These are phyloP conservation scores for Noctua fimbriata DNA, from an alignment of 2,888 invertebrate species.

Conservation along the genomic window DNA sequence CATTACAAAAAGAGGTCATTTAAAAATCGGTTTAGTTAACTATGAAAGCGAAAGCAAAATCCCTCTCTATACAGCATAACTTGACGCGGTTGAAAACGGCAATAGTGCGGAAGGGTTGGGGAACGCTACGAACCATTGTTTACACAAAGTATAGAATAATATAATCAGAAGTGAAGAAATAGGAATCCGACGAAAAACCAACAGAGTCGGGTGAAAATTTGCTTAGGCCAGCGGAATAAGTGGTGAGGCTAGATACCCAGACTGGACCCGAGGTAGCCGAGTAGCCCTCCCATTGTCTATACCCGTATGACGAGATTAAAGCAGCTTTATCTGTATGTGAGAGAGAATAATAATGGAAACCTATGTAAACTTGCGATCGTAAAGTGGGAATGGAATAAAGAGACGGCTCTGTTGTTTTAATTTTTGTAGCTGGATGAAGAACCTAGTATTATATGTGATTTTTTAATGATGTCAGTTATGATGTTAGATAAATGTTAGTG, in stretches of 20 bases:
- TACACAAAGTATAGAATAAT: conserved; percentile 90
- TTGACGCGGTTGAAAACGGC: conserved; percentile 75
- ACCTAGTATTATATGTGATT: neutral
- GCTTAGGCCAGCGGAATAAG: conserved; percentile 90
- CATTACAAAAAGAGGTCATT: too few species aligned
- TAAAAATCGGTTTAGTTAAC: neutral
- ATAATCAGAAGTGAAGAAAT: conserved; percentile 91
- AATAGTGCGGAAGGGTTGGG: conserved; percentile 89
- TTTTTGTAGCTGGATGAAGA: neutral
- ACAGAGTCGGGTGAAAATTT: conserved; percentile 88
- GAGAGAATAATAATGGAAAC: conserved; percentile 64
- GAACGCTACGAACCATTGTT: conserved; percentile 81
- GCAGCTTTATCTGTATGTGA: conserved; percentile 63
- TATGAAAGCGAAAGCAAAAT: conserved; percentile 47
- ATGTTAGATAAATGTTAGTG: neutral
- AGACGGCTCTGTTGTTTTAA: conserved; percentile 48
- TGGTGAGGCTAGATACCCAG: conserved; percentile 83
- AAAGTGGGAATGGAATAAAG: conserved; percentile 52
- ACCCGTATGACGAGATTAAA: conserved; percentile 71
- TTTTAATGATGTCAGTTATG: neutral
- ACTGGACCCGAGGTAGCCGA: conserved; percentile 69
- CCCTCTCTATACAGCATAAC: conserved; percentile 75
- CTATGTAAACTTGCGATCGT: conserved; percentile 67
- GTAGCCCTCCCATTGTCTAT: conserved; percentile 81
- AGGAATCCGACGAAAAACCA: conserved; percentile 89